A percentile compares a stretch with the other conserved stretches of the same genome.
phyloP scores from a whole-genome alignment of 1,140 invertebrate genomes.

The Andricus grossulariae region DNA sequence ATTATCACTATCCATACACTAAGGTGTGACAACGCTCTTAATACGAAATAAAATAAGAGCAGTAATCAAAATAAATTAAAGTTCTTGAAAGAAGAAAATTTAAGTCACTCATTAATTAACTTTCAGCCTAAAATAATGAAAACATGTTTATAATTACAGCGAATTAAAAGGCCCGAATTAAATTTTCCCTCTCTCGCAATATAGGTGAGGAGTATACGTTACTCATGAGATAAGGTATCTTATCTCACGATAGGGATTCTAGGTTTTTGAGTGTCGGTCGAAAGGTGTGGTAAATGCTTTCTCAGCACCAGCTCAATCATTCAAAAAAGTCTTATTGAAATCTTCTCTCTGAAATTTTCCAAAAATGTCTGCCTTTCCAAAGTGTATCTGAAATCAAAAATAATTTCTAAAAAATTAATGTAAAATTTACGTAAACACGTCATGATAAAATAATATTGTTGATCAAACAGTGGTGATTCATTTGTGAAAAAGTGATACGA shows the following conservation, averaged over 20 bases:
- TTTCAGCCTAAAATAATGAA: background rate
- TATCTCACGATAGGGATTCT: constrained; percentile 68
- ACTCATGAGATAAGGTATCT: constrained; percentile 68
- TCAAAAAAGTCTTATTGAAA: background rate
- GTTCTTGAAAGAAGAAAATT: too few species aligned
- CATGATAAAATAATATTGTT: constrained; percentile 6
- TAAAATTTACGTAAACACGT: background rate
- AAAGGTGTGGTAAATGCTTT: constrained; percentile 67
- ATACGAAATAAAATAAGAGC: background rate
- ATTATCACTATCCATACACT: background rate
- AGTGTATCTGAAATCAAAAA: background rate
- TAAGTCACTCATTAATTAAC: too few species aligned
- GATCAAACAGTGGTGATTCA: background rate
- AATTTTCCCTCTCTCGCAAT: background rate
- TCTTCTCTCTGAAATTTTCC: constrained; percentile 3
- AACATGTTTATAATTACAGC: background rate
- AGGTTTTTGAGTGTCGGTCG: constrained; percentile 60
- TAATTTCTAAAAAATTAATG: background rate
- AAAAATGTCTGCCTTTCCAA: background rate
- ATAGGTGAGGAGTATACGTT: constrained; percentile 51
- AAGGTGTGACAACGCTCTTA: background rate
- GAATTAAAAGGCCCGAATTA: background rate
- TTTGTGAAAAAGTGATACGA: background rate
- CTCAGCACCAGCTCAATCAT: constrained; percentile 41
- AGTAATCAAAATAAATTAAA: too few species aligned